phyloP scores from a whole-genome alignment of 2,797 vertebrate species.

The Acestrorhynchus altus region DNA sequence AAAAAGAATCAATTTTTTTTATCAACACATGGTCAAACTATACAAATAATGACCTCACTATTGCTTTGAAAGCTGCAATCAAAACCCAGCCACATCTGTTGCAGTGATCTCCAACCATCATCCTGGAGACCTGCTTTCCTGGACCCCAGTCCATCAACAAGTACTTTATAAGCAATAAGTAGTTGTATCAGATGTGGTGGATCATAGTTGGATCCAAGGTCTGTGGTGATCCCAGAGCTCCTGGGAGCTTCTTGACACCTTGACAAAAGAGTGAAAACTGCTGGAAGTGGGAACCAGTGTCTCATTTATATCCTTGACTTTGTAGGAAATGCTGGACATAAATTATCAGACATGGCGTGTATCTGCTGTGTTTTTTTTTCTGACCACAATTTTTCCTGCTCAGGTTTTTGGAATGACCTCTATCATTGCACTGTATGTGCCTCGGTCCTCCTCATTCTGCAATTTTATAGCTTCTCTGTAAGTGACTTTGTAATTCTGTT shows the following conservation, averaged over 20 bases:
- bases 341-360: not conserved
- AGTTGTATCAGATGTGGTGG: too few relatives aligned
- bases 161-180: too few relatives aligned
- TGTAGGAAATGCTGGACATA: not conserved
- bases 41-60: too few relatives aligned
- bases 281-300: not conserved
- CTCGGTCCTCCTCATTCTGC: conserved; percentile 82
- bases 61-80: not conserved
- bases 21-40: too few relatives aligned
- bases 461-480: conserved; percentile 84
- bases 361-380: not conserved
- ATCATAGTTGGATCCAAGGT: too few relatives aligned
- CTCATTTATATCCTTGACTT: not conserved
- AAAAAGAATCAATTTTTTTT: too few relatives aligned
- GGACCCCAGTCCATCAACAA: too few relatives aligned
- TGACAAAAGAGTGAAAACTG: too few relatives aligned
- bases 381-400: not conserved
- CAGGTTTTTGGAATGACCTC: conserved; percentile 80
- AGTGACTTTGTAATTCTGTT: conserved; percentile 62
- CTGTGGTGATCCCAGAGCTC: too few relatives aligned
- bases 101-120: too few relatives aligned
- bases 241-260: too few relatives aligned
- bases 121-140: too few relatives aligned
- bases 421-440: conserved; percentile 79
- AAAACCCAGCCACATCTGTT: not conserved